Percentiles rank a stretch among this genome's conserved stretches.
Conservation (phyloP, 2,113 vertebrate species). For the Procapra przewalskii region DNA sequence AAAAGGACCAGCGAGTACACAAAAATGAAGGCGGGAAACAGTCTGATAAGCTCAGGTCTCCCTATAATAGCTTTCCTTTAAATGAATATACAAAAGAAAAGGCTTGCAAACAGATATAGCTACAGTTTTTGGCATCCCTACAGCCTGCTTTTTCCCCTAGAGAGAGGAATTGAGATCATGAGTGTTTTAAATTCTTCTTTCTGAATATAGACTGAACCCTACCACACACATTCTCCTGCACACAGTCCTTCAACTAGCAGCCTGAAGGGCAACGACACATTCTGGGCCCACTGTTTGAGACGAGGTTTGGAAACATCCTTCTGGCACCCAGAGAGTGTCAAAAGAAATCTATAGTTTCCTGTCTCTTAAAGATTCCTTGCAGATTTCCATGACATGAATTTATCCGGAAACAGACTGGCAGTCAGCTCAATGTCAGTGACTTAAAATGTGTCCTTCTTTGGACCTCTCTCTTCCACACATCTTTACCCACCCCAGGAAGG, state of each 20-base stretch:
- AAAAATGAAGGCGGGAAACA: neutral
- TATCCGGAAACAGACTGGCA: constrained; percentile 75
- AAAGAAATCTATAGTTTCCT: constrained; percentile 46
- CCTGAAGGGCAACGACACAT: neutral
- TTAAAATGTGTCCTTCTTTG: constrained; percentile 61
- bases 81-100: neutral
- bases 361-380: constrained; percentile 72
- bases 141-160: neutral
- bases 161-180: constrained; percentile 18
- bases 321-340: constrained; percentile 6
- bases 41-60: neutral
- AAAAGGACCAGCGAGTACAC: neutral
- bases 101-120: neutral
- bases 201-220: neutral
- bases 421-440: constrained; percentile 63
- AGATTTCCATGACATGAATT: constrained; percentile 74
- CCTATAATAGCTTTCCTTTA: neutral
- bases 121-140: neutral
- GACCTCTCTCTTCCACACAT: neutral
- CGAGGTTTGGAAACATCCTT: neutral
- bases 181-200: constrained; percentile 21
- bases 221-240: neutral
- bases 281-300: neutral
- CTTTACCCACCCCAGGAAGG: neutral
- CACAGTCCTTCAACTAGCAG: neutral